Evolutionary conservation across 2,888 invertebrate genomes (phyloP).

Genomic region (Cataglyphis altisquamis): DNA sequence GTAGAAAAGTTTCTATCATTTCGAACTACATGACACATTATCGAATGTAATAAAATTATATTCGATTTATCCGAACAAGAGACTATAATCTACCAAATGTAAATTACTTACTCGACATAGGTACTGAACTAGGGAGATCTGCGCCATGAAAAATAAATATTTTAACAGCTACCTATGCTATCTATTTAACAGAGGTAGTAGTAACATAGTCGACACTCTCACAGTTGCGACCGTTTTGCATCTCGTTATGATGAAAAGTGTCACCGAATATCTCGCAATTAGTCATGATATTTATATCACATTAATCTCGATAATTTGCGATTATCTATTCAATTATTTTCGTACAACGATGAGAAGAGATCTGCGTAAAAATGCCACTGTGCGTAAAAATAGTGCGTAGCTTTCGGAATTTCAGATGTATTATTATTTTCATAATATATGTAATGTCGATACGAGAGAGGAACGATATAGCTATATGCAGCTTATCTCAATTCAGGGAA

Average conservation of each 20-base stretch:
- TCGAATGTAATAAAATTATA: slow-evolving; percentile 32
- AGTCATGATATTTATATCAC: slow-evolving; percentile 29
- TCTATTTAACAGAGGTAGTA: slow-evolving; percentile 49
- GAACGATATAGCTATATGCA: slow-evolving; percentile 2
- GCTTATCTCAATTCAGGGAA: slow-evolving; percentile 9
- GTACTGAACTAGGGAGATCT: slow-evolving; percentile 50
- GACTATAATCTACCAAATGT: slow-evolving; percentile 37
- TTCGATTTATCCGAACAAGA: slow-evolving; percentile 29
- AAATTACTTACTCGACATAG: slow-evolving; percentile 37
- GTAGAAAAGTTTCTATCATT: not conserved
- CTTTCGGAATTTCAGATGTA: slow-evolving; percentile 16
- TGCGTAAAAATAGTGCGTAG: slow-evolving; percentile 29
- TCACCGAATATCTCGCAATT: slow-evolving; percentile 30
- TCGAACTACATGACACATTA: slow-evolving; percentile 9
- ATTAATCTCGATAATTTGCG: slow-evolving; percentile 38
- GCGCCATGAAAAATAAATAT: slow-evolving; percentile 44
- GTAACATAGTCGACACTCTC: slow-evolving; percentile 39
- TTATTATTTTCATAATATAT: not conserved
- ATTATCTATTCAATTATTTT: not conserved
- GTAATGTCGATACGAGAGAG: slow-evolving; percentile 21
- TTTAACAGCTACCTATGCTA: slow-evolving; percentile 45
- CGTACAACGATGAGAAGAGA: slow-evolving; percentile 5
- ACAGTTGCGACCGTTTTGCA: slow-evolving; percentile 10
- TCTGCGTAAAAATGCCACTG: slow-evolving; percentile 39
- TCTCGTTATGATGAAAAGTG: slow-evolving; percentile 4